Evolutionary conservation across 1,140 invertebrate genomes (phyloP).

Genomic region (Drosophila ambigua): DNA sequence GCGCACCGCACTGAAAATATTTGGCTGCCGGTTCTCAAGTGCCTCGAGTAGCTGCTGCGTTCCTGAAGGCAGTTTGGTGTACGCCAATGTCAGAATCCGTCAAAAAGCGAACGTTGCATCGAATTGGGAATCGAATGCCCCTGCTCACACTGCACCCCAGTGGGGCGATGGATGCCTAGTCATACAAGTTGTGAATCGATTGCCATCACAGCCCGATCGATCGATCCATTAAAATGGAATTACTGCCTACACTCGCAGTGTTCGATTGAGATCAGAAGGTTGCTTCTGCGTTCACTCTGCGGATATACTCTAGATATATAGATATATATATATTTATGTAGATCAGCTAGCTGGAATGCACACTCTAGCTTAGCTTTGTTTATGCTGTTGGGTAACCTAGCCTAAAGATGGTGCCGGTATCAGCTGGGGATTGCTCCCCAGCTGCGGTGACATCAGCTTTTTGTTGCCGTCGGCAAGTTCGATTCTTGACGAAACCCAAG

Average conservation of each 20-base stretch:
- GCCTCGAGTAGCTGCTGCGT: constrained; percentile 19
- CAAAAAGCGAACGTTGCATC: constrained; percentile 30
- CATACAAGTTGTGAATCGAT: constrained; percentile 24
- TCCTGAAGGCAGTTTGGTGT: constrained; percentile 48
- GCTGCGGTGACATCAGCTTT: not conserved
- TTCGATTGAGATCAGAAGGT: no score
- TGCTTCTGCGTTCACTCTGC: not conserved
- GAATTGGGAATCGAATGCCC: constrained; percentile 15
- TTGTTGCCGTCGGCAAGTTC: constrained; percentile 40
- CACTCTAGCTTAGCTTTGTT: no score
- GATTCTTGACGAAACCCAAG: constrained; percentile 17
- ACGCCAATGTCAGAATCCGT: constrained; percentile 24
- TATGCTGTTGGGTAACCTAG: no score
- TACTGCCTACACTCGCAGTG: no score
- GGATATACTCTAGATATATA: not conserved
- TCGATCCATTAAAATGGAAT: constrained; percentile 10
- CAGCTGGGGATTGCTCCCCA: no score
- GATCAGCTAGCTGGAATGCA: no score
- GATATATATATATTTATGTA: not conserved
- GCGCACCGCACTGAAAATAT: not conserved
- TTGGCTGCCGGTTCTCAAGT: constrained; percentile 27
- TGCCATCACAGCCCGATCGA: not conserved
- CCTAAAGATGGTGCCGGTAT: no score
- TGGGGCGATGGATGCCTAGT: no score
- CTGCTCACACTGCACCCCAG: constrained; percentile 6